Evolutionary conservation across 2,113 vertebrate species (phyloP).

Genomic region (Gobio gobio): DNA sequence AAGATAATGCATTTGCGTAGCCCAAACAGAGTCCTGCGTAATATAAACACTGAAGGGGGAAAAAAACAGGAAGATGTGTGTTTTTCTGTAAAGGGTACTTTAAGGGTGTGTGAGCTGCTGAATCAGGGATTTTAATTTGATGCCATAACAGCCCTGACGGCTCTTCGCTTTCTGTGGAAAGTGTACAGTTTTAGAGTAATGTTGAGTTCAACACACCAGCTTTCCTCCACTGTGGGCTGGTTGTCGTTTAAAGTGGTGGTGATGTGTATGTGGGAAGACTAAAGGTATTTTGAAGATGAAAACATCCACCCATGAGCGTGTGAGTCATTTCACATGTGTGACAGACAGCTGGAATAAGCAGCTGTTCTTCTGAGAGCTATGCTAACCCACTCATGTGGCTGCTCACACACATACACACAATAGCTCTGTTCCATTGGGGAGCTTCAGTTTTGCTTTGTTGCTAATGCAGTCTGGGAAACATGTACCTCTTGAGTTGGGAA

Average conservation of each 20-base stretch:
- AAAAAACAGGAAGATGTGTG: neutral
- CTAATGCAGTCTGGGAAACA: neutral
- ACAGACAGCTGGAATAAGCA: slow-evolving; percentile 40
- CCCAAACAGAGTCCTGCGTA: slow-evolving; percentile 28
- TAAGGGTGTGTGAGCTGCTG: neutral
- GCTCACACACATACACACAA: neutral
- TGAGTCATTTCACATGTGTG: slow-evolving; percentile 38
- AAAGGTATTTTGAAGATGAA: slow-evolving; percentile 24
- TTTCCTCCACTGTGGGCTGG: slow-evolving; percentile 26
- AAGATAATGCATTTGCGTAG: neutral
- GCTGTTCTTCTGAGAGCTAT: slow-evolving; percentile 30
- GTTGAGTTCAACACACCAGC: neutral
- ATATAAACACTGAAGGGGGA: neutral
- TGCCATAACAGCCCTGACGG: neutral
- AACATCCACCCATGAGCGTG: slow-evolving; percentile 25
- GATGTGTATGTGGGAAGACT: slow-evolving; percentile 10
- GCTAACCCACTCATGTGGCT: neutral
- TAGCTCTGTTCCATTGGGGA: neutral
- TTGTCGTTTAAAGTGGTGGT: neutral
- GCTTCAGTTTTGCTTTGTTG: neutral
- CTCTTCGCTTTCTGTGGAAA: slow-evolving; percentile 8
- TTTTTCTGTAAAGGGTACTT: neutral
- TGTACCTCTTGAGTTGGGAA: neutral
- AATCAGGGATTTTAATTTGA: slow-evolving; percentile 11
- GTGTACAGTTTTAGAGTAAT: neutral